Evolutionary conservation across 1,140 invertebrate species (phyloP).

Genomic region (Andricus grossulariae): DNA sequence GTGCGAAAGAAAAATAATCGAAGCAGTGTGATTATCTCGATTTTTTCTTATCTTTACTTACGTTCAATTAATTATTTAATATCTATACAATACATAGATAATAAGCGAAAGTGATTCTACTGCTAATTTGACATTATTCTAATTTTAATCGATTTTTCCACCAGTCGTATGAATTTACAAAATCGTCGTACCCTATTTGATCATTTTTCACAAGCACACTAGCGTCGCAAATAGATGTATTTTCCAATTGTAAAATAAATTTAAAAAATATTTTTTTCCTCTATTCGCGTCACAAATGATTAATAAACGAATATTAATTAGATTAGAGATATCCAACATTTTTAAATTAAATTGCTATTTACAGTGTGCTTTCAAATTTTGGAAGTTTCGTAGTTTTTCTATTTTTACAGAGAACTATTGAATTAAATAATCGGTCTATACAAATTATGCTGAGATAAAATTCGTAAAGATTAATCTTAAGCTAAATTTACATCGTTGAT

Average conservation of each 20-base stretch:
- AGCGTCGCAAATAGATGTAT: background rate
- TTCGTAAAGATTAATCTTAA: too few species aligned
- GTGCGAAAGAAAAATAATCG: background rate
- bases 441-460: background rate
- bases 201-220: background rate
- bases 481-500: too few species aligned
- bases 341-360: conserved; percentile 20
- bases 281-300: too few species aligned
- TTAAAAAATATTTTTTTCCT: too few species aligned
- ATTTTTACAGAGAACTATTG: background rate
- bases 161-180: conserved; percentile 5
- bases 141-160: background rate
- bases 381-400: background rate
- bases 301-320: background rate
- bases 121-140: background rate
- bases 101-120: conserved; percentile 13
- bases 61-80: background rate
- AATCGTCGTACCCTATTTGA: background rate
- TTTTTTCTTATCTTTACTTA: background rate
- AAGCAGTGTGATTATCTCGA: background rate
- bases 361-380: conserved; percentile 19
- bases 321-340: background rate
- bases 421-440: background rate
- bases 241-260: too few species aligned
- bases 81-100: background rate